Conservation (phyloP, 2,888 invertebrate species). For the Serrognathus titanus region DNA sequence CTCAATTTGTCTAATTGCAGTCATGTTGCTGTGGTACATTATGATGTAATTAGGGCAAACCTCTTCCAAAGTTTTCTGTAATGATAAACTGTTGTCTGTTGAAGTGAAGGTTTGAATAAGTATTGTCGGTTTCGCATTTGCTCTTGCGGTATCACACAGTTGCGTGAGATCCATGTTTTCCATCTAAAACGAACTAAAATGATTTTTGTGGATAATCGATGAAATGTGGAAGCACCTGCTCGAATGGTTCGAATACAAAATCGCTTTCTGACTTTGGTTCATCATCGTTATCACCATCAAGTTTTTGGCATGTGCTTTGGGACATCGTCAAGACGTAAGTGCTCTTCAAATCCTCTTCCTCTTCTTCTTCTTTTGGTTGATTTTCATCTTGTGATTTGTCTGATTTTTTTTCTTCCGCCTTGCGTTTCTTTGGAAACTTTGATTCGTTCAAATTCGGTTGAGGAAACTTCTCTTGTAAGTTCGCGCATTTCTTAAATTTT, state of each 20-base stretch:
- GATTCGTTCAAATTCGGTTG: conserved; percentile 4
- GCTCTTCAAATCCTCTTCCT: conserved; percentile 54
- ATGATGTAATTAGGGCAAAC: conserved; percentile 78
- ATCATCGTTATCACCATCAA: conserved; percentile 23
- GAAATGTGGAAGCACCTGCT: conserved; percentile 52
- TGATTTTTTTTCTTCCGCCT: conserved; percentile 29
- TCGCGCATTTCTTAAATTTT: conserved; percentile 43
- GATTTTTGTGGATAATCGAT: background rate
- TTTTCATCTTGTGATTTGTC: conserved; percentile 29
- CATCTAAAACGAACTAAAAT: conserved; percentile 50
- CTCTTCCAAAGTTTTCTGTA: conserved; percentile 66
- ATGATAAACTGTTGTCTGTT: conserved; percentile 65
- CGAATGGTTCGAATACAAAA: conserved; percentile 59
- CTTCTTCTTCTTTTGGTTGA: conserved; percentile 38
- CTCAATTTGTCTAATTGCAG: conserved; percentile 87
- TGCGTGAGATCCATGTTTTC: conserved; percentile 67
- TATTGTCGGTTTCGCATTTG: conserved; percentile 57
- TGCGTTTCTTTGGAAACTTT: conserved; percentile 6
- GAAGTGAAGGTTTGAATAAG: conserved; percentile 77
- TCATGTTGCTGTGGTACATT: conserved; percentile 85
- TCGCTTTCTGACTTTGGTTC: conserved; percentile 26
- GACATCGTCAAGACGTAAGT: conserved; percentile 70
- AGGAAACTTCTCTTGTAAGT: conserved; percentile 35
- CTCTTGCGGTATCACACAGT: conserved; percentile 52
- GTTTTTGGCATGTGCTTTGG: conserved; percentile 44